phyloP scores from a whole-genome alignment of 2,888 invertebrate genomes.

The Drosophila anomalata region DNA sequence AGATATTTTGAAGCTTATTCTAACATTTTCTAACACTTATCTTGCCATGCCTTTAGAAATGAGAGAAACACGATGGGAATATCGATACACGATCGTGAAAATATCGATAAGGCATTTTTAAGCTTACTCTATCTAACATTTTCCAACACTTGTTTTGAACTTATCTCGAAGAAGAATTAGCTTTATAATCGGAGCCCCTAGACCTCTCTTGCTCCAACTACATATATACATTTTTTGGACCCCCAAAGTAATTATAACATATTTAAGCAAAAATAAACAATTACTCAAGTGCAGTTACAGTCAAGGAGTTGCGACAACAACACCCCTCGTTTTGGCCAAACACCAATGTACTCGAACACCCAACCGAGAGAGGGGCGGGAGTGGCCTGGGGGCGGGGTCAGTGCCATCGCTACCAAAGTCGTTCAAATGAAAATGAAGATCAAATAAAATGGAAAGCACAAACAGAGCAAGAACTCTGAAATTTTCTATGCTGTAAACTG shows the following conservation, averaged over 20 bases:
- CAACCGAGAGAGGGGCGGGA: not conserved
- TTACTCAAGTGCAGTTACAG: not conserved
- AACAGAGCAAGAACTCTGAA: slow-evolving; percentile 21
- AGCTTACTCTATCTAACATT: too few relatives aligned
- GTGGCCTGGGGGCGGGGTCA: slow-evolving; percentile 3
- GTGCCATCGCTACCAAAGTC: slow-evolving; percentile 28
- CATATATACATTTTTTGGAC: too few relatives aligned
- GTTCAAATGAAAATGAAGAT: slow-evolving; percentile 56
- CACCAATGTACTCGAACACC: not conserved
- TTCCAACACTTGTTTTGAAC: too few relatives aligned
- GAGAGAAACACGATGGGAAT: too few relatives aligned
- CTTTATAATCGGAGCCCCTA: too few relatives aligned
- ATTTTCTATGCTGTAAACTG: slow-evolving; percentile 45
- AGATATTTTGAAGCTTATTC: too few relatives aligned
- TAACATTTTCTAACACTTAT: too few relatives aligned
- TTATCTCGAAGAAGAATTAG: too few relatives aligned
- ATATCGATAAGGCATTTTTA: too few relatives aligned
- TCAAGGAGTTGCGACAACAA: not conserved
- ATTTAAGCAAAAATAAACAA: not conserved
- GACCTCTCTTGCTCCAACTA: too few relatives aligned
- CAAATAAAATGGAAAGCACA: slow-evolving; percentile 57
- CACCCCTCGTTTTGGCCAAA: not conserved
- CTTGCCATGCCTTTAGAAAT: too few relatives aligned
- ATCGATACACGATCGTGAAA: too few relatives aligned
- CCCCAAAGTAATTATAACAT: not conserved